These are phyloP conservation scores for Andrena camellia DNA, from an alignment of 2,888 invertebrate species.

Conservation along the genomic window DNA sequence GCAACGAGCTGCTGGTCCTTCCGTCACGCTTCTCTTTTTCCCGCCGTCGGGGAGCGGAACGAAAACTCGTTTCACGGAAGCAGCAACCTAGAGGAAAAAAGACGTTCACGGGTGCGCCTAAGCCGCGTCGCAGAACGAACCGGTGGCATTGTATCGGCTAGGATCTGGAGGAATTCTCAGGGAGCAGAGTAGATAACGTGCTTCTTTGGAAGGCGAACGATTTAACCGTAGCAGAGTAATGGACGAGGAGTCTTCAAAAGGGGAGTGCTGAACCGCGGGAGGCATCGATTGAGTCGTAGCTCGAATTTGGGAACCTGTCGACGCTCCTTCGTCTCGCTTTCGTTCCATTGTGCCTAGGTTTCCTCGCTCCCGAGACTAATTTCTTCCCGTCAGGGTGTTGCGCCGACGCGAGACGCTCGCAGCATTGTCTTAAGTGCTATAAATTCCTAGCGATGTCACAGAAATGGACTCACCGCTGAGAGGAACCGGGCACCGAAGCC, in stretches of 20 bases:
- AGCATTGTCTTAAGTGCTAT: background rate
- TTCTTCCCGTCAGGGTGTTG: background rate
- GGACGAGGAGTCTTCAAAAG: slow-evolving; percentile 19
- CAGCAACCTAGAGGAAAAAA: background rate
- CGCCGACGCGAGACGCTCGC: background rate
- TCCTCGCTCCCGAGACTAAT: slow-evolving; percentile 4
- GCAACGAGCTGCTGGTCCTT: background rate
- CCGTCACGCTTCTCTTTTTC: background rate
- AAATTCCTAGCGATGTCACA: background rate
- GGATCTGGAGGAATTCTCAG: slow-evolving; percentile 19
- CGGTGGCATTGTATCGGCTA: slow-evolving; percentile 3
- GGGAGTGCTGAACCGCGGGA: slow-evolving; percentile 24
- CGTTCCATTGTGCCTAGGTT: background rate
- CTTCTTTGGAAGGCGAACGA: slow-evolving; percentile 27
- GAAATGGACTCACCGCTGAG: background rate
- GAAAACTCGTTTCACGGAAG: slow-evolving; percentile 14
- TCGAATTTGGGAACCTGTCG: slow-evolving; percentile 50
- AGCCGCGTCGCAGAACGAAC: slow-evolving; percentile 7
- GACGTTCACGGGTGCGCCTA: slow-evolving; percentile 1
- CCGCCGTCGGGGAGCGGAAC: slow-evolving; percentile 12
- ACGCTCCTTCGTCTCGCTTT: slow-evolving; percentile 19
- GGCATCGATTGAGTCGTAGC: slow-evolving; percentile 22
- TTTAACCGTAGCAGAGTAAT: slow-evolving; percentile 55
- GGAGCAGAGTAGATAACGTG: slow-evolving; percentile 49
- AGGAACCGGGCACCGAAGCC: background rate